These are phyloP conservation scores for Danio jaintianensis DNA, from an alignment of 2,797 vertebrate genomes.

Conservation along the genomic window DNA sequence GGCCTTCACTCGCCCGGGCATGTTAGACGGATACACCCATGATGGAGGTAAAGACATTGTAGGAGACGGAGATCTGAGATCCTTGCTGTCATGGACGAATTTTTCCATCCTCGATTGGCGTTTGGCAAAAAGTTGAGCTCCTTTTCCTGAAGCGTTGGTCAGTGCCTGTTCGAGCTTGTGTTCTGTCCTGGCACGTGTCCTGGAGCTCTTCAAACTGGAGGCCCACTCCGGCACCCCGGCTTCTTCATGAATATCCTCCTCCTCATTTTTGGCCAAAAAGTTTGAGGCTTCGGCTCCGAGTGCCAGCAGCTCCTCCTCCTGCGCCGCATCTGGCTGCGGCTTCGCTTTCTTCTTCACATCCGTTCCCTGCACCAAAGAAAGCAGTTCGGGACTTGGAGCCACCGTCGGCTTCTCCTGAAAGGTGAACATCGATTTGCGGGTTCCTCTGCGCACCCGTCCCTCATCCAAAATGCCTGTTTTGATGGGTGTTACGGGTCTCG, in stretches of 20 bases:
- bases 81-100: constrained; percentile 85
- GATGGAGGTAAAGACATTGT: constrained; percentile 96
- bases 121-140: constrained; percentile 93
- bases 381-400: constrained; percentile 92
- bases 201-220: constrained; percentile 91
- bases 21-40: constrained; percentile 90
- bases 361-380: constrained; percentile 90
- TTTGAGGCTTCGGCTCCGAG: constrained; percentile 95
- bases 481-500: constrained; percentile 61
- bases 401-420: constrained; percentile 94
- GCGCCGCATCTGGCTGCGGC: constrained; percentile 77
- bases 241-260: constrained; percentile 60
- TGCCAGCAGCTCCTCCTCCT: constrained; percentile 90
- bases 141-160: constrained; percentile 89
- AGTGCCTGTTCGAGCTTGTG: constrained; percentile 88
- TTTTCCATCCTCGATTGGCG: constrained; percentile 97
- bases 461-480: constrained; percentile 93
- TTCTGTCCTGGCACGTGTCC: constrained; percentile 82
- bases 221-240: constrained; percentile 85
- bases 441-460: constrained; percentile 75
- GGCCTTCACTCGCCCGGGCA: constrained; percentile 84
- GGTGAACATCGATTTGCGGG: constrained; percentile 95
- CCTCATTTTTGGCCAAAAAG: constrained; percentile 81
- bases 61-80: constrained; percentile 88
- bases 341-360: constrained; percentile 88